Evolutionary conservation across 2,113 vertebrate species (phyloP), one percentile per base, ranked within the genome.

Genomic region (Elaphurus davidianus): DNA sequence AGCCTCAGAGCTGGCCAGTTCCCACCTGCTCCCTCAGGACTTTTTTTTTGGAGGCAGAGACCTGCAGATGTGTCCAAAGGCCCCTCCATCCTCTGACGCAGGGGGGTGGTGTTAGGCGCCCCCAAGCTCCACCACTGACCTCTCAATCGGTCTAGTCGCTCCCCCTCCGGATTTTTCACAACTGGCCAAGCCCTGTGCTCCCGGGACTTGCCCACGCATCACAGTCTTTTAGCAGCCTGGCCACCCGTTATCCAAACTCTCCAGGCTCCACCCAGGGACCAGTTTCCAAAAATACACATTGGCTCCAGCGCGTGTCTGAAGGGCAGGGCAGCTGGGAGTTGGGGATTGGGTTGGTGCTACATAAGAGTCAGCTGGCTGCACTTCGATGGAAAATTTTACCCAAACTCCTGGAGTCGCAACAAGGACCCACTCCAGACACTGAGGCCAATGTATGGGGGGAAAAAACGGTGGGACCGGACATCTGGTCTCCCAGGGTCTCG

Each of bases 211-310:
- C 23, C 40, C 13, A 13, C 67, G 74, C 19, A 13, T 92, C 76
- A 64, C 13, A 25, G 50, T 87, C 30, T 74, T 62, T 87, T 12
- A 84, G 71, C 23, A 60, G 52, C 86, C 67, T 3, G 12, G 83
- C 45, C 47, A 67, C 76, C 28, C 60, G 71, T 94, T 94, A 71
- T 33, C 90, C 85, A 47, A 57, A 30, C 30, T 96, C 45, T 90
- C 78, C 94, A 97, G 95, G 81, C 71, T 78, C 40, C 83, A 81
- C 54, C 60, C 36, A 86, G 96, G 11, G 57, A 83, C 93, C 64
- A 23, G 55, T 47, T 92, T 96, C 76, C 43, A 93, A 97, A 98
- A 96, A 87, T 28, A 96, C 16, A 30, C 3, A 4, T 1, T 36
- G 78, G 36, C 45, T 30, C 33, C 17, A 36, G 55, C 36, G 0